These are phyloP conservation scores for Trisateles emortualis DNA, from an alignment of 2,888 invertebrate genomes.

Conservation along the genomic window DNA sequence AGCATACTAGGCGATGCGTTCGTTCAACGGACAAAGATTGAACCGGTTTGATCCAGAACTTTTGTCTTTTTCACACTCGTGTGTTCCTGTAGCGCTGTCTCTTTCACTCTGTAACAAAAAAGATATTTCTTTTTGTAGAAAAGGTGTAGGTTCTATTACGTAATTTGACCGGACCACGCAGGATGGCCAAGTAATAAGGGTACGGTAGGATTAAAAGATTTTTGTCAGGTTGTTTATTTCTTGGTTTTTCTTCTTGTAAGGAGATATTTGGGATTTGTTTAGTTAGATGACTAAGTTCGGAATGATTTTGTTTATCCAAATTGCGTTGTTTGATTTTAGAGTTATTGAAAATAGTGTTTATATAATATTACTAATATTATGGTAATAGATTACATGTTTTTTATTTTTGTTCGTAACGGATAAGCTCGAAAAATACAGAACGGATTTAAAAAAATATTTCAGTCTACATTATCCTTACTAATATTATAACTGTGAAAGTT, in stretches of 20 bases:
- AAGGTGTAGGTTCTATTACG: conserved; percentile 50
- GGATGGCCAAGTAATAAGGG: conserved; percentile 16
- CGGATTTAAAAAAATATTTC: no score
- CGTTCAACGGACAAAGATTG: conserved; percentile 61
- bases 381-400: no score
- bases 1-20: conserved; percentile 75
- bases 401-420: no score
- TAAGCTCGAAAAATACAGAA: no score
- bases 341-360: no score
- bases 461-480: no score
- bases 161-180: conserved; percentile 21
- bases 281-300: neutral
- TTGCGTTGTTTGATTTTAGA: neutral
- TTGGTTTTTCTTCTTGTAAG: conserved; percentile 3
- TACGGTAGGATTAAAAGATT: conserved; percentile 13
- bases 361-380: no score
- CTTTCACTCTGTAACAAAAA: conserved; percentile 81
- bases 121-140: conserved; percentile 36
- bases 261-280: neutral
- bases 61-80: conserved; percentile 57
- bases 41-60: conserved; percentile 64
- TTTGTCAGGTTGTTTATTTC: conserved; percentile 2
- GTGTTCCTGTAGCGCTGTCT: conserved; percentile 41
- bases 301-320: neutral
- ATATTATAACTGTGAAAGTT: no score